Evolutionary conservation across 2,797 vertebrate genomes (phyloP), one percentile per base, ranked within the genome.

Genomic region (Benthosema pterotum): DNA sequence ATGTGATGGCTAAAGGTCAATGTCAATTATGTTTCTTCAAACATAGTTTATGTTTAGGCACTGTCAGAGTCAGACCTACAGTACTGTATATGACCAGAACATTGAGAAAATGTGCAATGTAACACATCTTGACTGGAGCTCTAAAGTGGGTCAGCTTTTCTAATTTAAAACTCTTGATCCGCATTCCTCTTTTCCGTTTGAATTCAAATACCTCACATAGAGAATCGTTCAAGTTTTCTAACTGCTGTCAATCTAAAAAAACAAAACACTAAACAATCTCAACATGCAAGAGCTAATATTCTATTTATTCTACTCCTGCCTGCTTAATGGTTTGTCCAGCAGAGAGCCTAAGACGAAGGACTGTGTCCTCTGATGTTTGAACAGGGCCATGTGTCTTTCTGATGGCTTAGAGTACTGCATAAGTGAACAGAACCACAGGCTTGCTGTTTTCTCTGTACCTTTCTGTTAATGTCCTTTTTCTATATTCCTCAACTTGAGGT

Each of bases 321-420:
- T 87, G 88, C 74, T 77, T 61, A 18, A 66, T 72, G 52, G 70
- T 79, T 77, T 61, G 72, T 88, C 74, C 65, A 46, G 58, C 69
- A 51, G 52, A 52, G 84, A 90, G 89, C 92, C 84, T 59, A 93
- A 93, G 92, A 93, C 74, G 92, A 92, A 86, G 83, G 88, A 85
- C 85, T 78, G 70, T 87, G 83, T 85, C 74, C 86, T 89, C 86
- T 66, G 13, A 57, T 19, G 13, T 38, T 14, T 38, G 9, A 28
- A 25, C 32, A 18, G 86, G 78, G 86, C 51, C 77, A 85, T 78
- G 38, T 66, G 85, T 88, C 89, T 92, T 87, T 93, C 90, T 85
- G 91, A 94, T 89, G 93, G 92, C 87, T 92, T 58, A 15, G 4
- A 76, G 74, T 70, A 15, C 5, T 77, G 74, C n/a, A n/a, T 70